Evolutionary conservation across 2,113 vertebrate genomes (phyloP).

Genomic region (Quiscalus mexicanus): DNA sequence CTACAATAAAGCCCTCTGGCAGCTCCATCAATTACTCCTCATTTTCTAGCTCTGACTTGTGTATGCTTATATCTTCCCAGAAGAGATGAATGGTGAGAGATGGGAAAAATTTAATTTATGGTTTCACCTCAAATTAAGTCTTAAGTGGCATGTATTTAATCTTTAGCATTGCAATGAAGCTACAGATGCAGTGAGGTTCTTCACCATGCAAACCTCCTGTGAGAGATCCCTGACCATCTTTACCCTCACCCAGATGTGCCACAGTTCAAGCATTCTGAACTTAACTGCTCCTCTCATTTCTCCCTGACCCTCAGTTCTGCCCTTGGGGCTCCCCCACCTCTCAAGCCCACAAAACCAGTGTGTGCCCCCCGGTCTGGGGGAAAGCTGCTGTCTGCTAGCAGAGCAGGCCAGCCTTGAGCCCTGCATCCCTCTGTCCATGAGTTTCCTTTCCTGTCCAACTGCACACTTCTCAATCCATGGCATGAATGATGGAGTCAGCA

Average conservation of each 20-base stretch:
- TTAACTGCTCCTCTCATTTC: neutral
- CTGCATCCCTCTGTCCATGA: neutral
- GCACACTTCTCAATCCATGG: neutral
- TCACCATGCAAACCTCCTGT: neutral
- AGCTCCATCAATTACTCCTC: neutral
- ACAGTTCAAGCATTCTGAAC: neutral
- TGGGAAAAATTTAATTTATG: conserved; percentile 4
- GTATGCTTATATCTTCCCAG: neutral
- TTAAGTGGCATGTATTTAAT: neutral
- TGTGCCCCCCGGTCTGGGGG: neutral
- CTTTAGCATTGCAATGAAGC: neutral
- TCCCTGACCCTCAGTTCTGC: neutral
- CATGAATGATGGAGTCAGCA: neutral
- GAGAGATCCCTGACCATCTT: neutral
- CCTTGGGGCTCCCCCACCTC: neutral
- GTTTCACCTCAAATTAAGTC: conserved; percentile 5
- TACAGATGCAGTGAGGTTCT: neutral
- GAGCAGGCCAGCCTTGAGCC: neutral
- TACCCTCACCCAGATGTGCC: neutral
- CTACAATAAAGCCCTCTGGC: conserved; percentile 9
- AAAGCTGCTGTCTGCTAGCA: neutral
- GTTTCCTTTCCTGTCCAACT: neutral
- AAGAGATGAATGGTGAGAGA: neutral
- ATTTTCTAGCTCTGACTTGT: conserved; percentile 15
- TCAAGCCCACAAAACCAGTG: rapidly evolving